Percentiles rank a stretch among this genome's conserved stretches.
phyloP scores from a whole-genome alignment of 2,888 invertebrate genomes.

The Thera britannica region DNA sequence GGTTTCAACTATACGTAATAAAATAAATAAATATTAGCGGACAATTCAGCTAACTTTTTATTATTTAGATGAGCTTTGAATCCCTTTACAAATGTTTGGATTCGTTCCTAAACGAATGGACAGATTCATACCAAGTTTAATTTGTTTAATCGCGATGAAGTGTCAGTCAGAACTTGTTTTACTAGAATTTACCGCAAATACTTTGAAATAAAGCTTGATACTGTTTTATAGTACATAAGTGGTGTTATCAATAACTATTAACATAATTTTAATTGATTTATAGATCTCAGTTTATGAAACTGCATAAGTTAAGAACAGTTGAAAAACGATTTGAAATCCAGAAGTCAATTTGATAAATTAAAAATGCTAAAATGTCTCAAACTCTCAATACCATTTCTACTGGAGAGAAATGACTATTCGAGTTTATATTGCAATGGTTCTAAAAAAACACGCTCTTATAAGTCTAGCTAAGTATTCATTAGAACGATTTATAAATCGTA shows the following conservation, averaged over 20 bases:
- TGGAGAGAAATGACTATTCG: slow-evolving; percentile 50
- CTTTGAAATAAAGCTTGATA: slow-evolving; percentile 5
- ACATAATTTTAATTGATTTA: slow-evolving; percentile 25
- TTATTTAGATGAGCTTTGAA: not conserved
- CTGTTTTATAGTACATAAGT: slow-evolving; percentile 21
- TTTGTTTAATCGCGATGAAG: no score
- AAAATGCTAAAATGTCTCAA: not conserved
- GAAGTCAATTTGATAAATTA: not conserved
- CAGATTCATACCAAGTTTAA: no score
- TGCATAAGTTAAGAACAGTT: slow-evolving; percentile 17
- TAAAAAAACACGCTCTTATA: not conserved
- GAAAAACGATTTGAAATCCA: slow-evolving; percentile 1
- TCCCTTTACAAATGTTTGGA: no score
- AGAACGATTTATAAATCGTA: not conserved
- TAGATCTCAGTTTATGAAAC: slow-evolving; percentile 36
- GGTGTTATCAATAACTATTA: slow-evolving; percentile 18
- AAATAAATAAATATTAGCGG: no score
- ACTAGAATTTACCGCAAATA: slow-evolving; percentile 5
- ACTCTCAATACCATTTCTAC: slow-evolving; percentile 54
- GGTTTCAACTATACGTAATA: not conserved
- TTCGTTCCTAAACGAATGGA: no score
- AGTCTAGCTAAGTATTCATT: not conserved
- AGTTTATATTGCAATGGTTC: not conserved
- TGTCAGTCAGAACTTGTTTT: not conserved
- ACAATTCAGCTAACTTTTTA: no score